A percentile compares a stretch with the other conserved stretches of the same genome.
phyloP scores from a whole-genome alignment of 2,113 vertebrate species.

The Harpagus bidentatus region DNA sequence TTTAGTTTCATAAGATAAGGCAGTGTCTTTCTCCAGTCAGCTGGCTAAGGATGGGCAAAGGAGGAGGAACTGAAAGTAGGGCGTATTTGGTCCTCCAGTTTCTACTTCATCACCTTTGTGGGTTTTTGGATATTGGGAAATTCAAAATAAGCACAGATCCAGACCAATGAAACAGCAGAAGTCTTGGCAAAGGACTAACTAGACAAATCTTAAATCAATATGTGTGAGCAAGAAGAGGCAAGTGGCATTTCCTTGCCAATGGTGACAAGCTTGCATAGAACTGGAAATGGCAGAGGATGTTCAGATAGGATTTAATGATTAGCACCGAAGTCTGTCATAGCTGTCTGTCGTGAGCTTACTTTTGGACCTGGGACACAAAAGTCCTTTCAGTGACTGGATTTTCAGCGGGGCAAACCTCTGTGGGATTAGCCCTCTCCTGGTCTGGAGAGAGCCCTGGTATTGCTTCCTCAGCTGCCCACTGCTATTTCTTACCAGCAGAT shows the following conservation, averaged over 20 bases:
- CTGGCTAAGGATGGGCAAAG: background rate
- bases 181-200: background rate
- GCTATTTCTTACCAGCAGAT: background rate
- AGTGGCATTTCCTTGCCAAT: background rate
- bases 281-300: background rate
- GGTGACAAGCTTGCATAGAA: background rate
- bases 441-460: background rate
- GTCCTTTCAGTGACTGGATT: background rate
- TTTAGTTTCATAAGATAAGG: background rate
- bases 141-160: background rate
- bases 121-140: background rate
- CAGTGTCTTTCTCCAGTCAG: background rate
- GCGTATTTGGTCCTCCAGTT: background rate
- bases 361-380: background rate
- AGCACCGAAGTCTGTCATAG: accelerated
- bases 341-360: background rate
- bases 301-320: background rate
- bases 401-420: background rate
- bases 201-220: background rate
- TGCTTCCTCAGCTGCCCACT: background rate
- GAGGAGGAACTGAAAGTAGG: background rate
- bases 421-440: background rate
- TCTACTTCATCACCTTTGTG: background rate
- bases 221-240: background rate
- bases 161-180: background rate